phyloP scores from a whole-genome alignment of 2,113 vertebrate species.

The Nannobrachium achirus region DNA sequence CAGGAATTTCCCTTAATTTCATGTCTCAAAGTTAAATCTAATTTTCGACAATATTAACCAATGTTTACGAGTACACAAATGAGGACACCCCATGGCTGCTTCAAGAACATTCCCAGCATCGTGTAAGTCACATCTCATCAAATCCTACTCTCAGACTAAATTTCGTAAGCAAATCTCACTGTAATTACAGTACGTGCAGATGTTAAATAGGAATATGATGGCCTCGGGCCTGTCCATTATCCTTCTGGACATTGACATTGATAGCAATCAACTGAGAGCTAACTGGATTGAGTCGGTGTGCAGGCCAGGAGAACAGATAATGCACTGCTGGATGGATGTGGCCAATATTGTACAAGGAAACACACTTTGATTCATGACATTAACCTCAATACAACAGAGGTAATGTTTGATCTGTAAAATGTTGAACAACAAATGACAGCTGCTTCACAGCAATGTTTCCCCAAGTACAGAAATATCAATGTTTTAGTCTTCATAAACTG shows the following conservation, averaged over 20 bases:
- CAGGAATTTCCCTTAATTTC: background rate
- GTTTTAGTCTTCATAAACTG: background rate
- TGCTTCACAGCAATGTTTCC: background rate
- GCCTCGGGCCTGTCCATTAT: background rate
- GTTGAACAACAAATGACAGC: background rate
- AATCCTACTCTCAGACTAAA: background rate
- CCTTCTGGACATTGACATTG: background rate
- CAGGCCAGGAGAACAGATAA: constrained; percentile 25
- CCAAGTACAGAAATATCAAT: background rate
- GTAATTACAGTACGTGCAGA: background rate
- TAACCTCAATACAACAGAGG: background rate
- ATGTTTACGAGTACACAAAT: no score
- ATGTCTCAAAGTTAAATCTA: no score
- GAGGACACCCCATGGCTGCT: background rate
- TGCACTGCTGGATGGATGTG: background rate
- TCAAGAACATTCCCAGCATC: background rate
- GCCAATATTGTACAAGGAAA: background rate
- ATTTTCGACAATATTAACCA: no score
- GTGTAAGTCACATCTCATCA: background rate
- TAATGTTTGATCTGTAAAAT: background rate
- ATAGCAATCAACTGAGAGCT: background rate
- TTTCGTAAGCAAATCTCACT: background rate
- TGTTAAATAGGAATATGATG: background rate
- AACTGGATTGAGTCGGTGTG: constrained; percentile 42
- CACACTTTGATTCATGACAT: background rate